Evolutionary conservation across 2,888 invertebrate genomes (phyloP).

Genomic region (Spialia ferax): DNA sequence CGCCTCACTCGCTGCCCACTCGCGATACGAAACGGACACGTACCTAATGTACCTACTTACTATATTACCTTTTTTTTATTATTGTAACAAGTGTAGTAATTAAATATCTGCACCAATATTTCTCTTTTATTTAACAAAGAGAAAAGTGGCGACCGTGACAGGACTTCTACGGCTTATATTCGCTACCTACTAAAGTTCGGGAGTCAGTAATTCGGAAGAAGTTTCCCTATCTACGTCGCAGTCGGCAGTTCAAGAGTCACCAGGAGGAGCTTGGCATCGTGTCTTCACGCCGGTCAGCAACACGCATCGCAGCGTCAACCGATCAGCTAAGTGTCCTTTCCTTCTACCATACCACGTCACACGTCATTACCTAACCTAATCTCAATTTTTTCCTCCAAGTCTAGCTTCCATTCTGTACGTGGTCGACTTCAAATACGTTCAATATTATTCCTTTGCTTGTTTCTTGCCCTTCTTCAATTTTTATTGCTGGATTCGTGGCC

Average conservation of each 20-base stretch:
- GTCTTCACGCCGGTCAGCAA: constrained; percentile 16
- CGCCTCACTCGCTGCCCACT: neutral
- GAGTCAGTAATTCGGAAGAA: no score
- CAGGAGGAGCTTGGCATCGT: constrained; percentile 1
- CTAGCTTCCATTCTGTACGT: constrained; percentile 4
- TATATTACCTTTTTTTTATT: no score
- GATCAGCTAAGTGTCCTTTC: constrained; percentile 18
- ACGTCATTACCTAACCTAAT: constrained; percentile 6
- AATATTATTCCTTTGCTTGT: neutral
- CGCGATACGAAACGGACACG: neutral
- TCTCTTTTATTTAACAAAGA: neutral
- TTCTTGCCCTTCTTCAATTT: neutral
- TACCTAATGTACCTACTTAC: neutral
- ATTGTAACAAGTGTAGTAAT: no score
- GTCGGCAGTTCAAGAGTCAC: neutral
- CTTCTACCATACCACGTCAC: neutral
- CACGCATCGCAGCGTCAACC: constrained; percentile 17
- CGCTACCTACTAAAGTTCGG: no score
- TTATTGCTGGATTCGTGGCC: neutral
- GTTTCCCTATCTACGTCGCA: neutral
- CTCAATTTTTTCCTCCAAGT: neutral
- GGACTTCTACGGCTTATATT: no score
- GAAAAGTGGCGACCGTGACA: constrained; percentile 8
- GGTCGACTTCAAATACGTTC: constrained; percentile 7
- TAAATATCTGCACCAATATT: neutral